These are phyloP conservation scores for Chrosomus eos DNA, from an alignment of 2,797 vertebrate genomes.

Conservation along the genomic window DNA sequence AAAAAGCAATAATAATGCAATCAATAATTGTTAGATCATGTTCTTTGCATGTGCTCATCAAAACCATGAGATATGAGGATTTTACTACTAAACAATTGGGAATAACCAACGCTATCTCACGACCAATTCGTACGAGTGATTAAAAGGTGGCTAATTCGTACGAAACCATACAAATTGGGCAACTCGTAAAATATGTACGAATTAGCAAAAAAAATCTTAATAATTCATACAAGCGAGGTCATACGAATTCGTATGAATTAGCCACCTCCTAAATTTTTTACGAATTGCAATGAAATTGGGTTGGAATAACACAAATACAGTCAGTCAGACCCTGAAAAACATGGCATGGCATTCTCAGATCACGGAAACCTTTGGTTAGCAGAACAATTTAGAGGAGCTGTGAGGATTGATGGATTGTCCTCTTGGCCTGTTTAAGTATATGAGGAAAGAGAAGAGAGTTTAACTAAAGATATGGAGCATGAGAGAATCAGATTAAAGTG, in stretches of 20 bases:
- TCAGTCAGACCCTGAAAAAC: constrained; percentile 49
- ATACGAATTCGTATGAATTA: too few species aligned
- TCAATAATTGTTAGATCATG: neutral
- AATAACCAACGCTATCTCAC: too few species aligned
- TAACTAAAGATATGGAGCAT: neutral
- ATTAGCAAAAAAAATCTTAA: too few species aligned
- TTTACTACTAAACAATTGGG: neutral
- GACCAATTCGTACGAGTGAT: too few species aligned
- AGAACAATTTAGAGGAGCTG: constrained; percentile 43
- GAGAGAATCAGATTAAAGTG: neutral
- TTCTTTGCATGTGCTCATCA: neutral
- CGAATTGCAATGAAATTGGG: too few species aligned
- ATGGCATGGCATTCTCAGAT: constrained; percentile 44
- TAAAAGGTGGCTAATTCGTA: too few species aligned
- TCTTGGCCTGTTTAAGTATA: neutral
- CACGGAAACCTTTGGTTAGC: constrained; percentile 56
- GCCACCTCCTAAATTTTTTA: too few species aligned
- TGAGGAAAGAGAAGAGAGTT: neutral
- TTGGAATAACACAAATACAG: too few species aligned
- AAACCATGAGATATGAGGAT: neutral
- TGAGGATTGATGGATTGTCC: constrained; percentile 19
- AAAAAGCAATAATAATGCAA: neutral
- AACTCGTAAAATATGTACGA: too few species aligned
- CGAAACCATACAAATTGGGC: too few species aligned
- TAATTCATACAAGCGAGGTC: too few species aligned